phyloP scores from a whole-genome alignment of 2,113 vertebrate genomes.

The Catagonus wagneri region DNA sequence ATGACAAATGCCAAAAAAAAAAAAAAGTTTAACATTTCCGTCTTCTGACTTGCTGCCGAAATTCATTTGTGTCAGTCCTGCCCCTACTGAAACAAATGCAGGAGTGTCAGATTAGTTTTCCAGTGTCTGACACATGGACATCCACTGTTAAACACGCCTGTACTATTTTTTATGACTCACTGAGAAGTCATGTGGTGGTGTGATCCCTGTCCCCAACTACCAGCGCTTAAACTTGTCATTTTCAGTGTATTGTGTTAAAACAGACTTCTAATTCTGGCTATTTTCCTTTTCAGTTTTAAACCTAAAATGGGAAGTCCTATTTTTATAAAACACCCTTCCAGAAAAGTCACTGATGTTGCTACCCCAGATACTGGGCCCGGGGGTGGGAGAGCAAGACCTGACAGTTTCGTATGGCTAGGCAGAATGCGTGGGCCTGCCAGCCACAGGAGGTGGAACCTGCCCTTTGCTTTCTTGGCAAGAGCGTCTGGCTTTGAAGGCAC shows the following conservation, averaged over 20 bases:
- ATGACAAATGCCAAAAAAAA: too few species aligned
- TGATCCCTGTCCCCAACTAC: conserved; percentile 14
- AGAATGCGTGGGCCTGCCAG: conserved; percentile 57
- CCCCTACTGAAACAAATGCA: background rate
- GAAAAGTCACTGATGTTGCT: conserved; percentile 67
- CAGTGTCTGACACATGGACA: background rate
- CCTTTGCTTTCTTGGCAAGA: conserved; percentile 69
- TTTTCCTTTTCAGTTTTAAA: conserved; percentile 74
- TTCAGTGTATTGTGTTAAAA: conserved; percentile 78
- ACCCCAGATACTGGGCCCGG: conserved; percentile 66
- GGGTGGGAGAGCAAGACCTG: conserved; percentile 45
- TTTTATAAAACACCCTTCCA: conserved; percentile 75
- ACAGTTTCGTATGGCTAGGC: conserved; percentile 60
- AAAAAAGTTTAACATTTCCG: conserved; percentile 18
- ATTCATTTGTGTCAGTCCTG: conserved; percentile 42
- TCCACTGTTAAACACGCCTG: conserved; percentile 41
- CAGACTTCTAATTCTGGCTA: conserved; percentile 74
- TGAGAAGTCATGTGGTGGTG: conserved; percentile 52
- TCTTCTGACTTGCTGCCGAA: background rate
- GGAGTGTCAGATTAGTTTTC: conserved; percentile 45
- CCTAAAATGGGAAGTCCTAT: conserved; percentile 77
- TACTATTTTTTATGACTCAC: conserved; percentile 55
- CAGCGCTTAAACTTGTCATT: conserved; percentile 71
- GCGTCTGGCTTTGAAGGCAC: conserved; percentile 40
- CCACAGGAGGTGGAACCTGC: conserved; percentile 64